A percentile compares a stretch with the other conserved stretches of the same genome.
phyloP scores from a whole-genome alignment of 2,888 invertebrate genomes.

The Stenurella melanura region DNA sequence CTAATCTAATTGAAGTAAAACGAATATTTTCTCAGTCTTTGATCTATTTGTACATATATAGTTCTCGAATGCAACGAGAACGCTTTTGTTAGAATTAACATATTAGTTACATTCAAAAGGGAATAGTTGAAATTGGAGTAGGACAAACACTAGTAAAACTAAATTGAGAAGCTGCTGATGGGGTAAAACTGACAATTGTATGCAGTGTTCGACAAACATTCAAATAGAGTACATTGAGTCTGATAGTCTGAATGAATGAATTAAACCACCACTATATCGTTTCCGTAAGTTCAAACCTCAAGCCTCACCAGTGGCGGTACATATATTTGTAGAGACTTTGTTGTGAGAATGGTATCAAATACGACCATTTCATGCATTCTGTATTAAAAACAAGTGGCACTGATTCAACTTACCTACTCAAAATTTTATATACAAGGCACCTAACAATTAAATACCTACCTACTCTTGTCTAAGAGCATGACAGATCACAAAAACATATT shows the following conservation, averaged over 20 bases:
- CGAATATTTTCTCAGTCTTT: background rate
- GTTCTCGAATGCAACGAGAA: background rate
- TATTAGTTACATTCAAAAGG: slow-evolving; percentile 5
- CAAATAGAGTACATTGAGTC: slow-evolving; percentile 1
- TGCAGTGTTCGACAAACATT: slow-evolving; percentile 25
- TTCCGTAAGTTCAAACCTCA: background rate
- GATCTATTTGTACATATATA: background rate
- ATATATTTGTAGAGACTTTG: background rate
- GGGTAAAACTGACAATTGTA: slow-evolving; percentile 21
- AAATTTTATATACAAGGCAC: too few relatives aligned
- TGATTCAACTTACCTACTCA: too few relatives aligned
- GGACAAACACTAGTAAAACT: background rate
- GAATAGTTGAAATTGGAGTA: background rate
- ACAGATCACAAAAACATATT: too few relatives aligned
- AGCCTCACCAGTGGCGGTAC: background rate
- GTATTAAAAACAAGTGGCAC: too few relatives aligned
- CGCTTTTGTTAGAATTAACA: slow-evolving; percentile 16
- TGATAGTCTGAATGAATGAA: slow-evolving; percentile 9
- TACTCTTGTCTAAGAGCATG: too few relatives aligned
- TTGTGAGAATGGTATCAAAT: too few relatives aligned
- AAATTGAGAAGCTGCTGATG: slow-evolving; percentile 11
- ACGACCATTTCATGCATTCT: too few relatives aligned
- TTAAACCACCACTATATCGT: slow-evolving; percentile 11
- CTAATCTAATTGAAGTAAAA: background rate
- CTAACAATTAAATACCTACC: too few relatives aligned